Evolutionary conservation across 2,113 vertebrate species (phyloP).

Genomic region (Hydrolagus affinis): DNA sequence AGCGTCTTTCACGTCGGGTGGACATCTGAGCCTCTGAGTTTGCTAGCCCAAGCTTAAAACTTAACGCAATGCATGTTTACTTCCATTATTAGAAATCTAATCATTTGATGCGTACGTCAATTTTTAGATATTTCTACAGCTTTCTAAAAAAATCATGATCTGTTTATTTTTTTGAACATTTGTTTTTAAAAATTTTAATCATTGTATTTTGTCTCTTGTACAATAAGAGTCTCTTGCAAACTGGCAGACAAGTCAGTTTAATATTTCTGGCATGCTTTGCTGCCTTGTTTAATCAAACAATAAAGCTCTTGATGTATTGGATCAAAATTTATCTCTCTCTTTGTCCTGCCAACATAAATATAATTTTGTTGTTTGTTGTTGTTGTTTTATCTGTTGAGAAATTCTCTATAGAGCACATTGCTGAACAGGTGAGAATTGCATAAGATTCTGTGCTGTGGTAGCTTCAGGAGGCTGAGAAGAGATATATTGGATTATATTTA

Average conservation of each 20-base stretch:
- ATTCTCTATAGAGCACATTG: background rate
- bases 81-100: background rate
- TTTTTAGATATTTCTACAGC: background rate
- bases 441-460: background rate
- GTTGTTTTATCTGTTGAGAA: background rate
- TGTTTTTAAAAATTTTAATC: background rate
- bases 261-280: background rate
- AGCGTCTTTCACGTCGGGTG: too few species aligned
- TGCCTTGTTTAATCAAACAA: background rate
- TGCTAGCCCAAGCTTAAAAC: background rate
- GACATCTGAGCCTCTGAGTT: too few species aligned
- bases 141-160: background rate
- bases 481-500: slow-evolving; percentile 13
- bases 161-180: background rate
- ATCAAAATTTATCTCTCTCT: slow-evolving; percentile 21
- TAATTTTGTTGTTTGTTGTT: too few species aligned
- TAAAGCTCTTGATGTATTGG: background rate
- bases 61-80: background rate
- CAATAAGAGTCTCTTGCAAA: background rate
- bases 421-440: slow-evolving; percentile 12
- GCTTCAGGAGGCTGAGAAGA: background rate
- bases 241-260: background rate
- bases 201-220: background rate
- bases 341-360: too few species aligned
- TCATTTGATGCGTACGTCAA: background rate